Base-by-base conservation (phyloP, 2,113 vertebrate species). In the Rhipidura dahli region DNA sequence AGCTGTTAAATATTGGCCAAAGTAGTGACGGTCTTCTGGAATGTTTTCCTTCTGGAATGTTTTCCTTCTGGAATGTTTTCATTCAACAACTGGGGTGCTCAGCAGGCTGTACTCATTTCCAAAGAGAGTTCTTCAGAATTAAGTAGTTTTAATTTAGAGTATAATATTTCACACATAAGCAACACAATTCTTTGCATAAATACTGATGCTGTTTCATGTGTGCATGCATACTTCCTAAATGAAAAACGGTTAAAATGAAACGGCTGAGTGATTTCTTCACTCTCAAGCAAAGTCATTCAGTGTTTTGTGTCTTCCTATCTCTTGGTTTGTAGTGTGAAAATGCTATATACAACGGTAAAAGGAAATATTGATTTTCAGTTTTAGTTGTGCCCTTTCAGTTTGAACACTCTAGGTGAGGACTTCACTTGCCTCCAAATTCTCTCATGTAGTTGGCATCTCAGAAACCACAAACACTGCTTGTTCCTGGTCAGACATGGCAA, bases 291-390 rank as follows among this genome's bases (percentile, higher is more conserved):
- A 26, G 8, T 78, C 47, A 54, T 6, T 39, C 8, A 18, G 21
- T 83, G 20, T 44, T 88, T 91, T 26, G 37, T 69, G 63, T 94
- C 93, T 95, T 96, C 93, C 71, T 53, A 89, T 83, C 60, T 94
- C 75, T 96, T 84, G 79, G 72, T 87, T 87, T 91, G 61, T 88
- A 77, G 64, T 57, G 61, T 85, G 84, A 96, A 95, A 93, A 81
- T n/a, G 35, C 53, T 94, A 37, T 44, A 30, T 68, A 80, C 6
- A 61, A 85, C 45, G 45, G 24, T 61, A 87, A 94, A 71, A 83
- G 23, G 53, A 97, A 94, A 90, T 54, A 72, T 77, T 49, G 37
- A 4, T 90, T 84, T 84, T 88, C 59, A 71, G 33, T 8, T 59
- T 76, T 47, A 11, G 40, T 9, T 83, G 21, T 79, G 64, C 70